Base-by-base conservation (phyloP, 2,797 vertebrate species). In the Phrynocephalus guinanensis region DNA sequence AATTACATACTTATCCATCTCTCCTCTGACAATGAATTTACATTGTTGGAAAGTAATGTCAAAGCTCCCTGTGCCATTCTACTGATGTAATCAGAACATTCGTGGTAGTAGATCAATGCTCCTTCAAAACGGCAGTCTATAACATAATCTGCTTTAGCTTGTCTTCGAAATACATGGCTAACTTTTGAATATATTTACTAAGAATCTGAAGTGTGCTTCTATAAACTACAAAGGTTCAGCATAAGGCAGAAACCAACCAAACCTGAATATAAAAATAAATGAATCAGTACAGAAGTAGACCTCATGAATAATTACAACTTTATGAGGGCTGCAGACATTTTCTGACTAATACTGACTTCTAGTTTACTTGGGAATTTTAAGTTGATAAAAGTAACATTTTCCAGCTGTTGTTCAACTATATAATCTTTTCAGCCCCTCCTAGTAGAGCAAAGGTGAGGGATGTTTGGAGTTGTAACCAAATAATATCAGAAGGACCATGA, bases 201-300 rank as follows among this genome's bases (percentile, higher is more conserved):
- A 26, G 24, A 79, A 66, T 67, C 24, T 67, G 83, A 48, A 30
- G 22, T 68, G 68, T 4, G 3, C 75, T 85, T 77, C 20, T 78
- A 77, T 78, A 9, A 18, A 77, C 11, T 20, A 28, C 22, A n/a
- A 78, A 24, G 8, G n/a, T 48, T 78, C 66, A n/a, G 6, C 63
- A 68, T 67, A 67, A 3, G 26, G 33, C 52, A 24, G 38, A 50
- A 52, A 71, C 44, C 44, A 52, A 78, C 66, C 30, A 44, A 66
- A 85, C 50, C 78, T 78, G 68, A 86, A 80, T 38, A 86, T 72
- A 56, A 56, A 44, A 86, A 20, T 80, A 38, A 79, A 79, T 56
- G 50, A 30, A n/a, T 68, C 28, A 3, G 5, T 79, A 79, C 24
- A 76, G 38, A 28, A 82, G 18, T 48, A 48, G 3, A 50, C 28